Evolutionary conservation across 2,888 invertebrate species (phyloP).

Genomic region (Drosophila macrothrix): DNA sequence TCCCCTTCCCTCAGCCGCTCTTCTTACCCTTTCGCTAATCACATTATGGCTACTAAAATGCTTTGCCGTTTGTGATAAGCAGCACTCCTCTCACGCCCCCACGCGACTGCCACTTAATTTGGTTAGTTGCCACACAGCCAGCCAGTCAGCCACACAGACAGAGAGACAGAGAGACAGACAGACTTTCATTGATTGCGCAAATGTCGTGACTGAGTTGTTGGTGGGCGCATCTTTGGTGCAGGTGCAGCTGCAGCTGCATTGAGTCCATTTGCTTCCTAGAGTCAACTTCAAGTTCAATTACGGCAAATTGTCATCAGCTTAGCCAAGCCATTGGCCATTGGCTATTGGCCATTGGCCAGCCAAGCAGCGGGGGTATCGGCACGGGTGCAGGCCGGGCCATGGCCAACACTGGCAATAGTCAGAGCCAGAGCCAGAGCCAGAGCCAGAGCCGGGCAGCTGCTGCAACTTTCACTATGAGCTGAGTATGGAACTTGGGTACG

Average conservation of each 20-base stretch:
- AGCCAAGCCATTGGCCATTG: conserved; percentile 56
- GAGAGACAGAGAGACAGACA: background rate
- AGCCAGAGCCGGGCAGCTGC: conserved; percentile 29
- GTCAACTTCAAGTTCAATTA: conserved; percentile 69
- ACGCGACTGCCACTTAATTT: background rate
- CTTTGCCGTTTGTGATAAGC: conserved; percentile 25
- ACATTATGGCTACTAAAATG: conserved; percentile 27
- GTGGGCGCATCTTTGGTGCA: conserved; percentile 47
- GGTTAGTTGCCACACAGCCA: background rate
- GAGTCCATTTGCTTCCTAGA: conserved; percentile 60
- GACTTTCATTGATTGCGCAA: conserved; percentile 58
- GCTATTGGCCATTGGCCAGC: conserved; percentile 26
- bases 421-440: background rate
- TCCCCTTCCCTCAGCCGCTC: too few species aligned
- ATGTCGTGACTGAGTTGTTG: conserved; percentile 61
- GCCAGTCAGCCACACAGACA: background rate
- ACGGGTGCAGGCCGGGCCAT: background rate
- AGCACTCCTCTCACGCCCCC: background rate
- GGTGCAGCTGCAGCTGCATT: conserved; percentile 34
- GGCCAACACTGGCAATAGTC: conserved; percentile 1
- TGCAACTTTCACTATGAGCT: conserved; percentile 54
- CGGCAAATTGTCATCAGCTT: conserved; percentile 63
- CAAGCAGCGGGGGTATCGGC: background rate
- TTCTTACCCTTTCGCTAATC: conserved; percentile 26
- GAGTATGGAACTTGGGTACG: conserved; percentile 26